Evolutionary conservation across 35 echinoderm and acorn worm species (phyloP), one percentile per base, ranked within the genome.

Genomic region (Ophiothrix spiculata): DNA sequence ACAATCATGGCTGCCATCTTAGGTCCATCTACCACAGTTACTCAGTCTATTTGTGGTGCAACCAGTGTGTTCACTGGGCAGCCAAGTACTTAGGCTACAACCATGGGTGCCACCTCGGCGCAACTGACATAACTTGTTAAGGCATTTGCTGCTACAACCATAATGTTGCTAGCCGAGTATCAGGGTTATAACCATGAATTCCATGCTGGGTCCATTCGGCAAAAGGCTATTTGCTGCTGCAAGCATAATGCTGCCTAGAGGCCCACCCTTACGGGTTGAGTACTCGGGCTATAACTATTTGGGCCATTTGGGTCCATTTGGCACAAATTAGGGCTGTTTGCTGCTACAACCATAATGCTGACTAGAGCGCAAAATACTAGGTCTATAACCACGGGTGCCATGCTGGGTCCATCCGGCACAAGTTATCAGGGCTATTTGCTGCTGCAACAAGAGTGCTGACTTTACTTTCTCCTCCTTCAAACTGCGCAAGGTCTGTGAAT

Each of bases 381-480:
- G 40, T 34, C 31, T 87, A 98, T 8, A 98, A 78, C 95, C 95
- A 98, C 79, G 95, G 95, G 38, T 98, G 91, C 95, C 95, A 98
- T 1, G 91, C 87, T 17, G 95, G 95, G 81, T 98, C 95, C 95
- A 98, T 98, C 6, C 91, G 79, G 60, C 95, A 98, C 32, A 98
- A 91, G 45, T 98, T 98, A 75, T 94, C 95, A 10, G 95, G 95
- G 76, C 95, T 98, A 63, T 94, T 94, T 25, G 95, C 95, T 33
- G 95, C 95, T 77, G 95, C 95, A 37, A 98, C 95, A 38, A 98
- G 79, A 0, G 95, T 98, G 56, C 91, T 98, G 28, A 98, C 92
- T 90, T 98, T 91, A 77, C 95, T 94, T 74, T 98, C 95, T 28
- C 95, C 95, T 33, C 95, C 95, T 81, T 98, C 95, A 91, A 98